phyloP scores from a whole-genome alignment of 2,113 vertebrate species.

The Leptocoma aspasia region DNA sequence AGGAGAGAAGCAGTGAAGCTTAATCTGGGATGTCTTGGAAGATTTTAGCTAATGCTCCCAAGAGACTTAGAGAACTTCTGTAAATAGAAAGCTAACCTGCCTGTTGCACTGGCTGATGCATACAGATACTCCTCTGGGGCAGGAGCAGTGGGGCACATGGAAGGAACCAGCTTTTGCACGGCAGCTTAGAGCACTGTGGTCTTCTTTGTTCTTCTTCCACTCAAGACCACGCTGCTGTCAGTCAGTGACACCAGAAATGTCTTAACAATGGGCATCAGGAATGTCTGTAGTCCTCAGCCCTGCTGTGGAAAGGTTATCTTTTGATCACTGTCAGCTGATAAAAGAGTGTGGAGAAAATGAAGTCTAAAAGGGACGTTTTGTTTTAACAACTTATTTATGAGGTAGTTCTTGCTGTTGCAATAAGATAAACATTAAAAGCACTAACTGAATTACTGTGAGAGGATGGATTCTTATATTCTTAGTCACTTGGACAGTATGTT shows the following conservation, averaged over 20 bases:
- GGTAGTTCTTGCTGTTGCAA: not conserved
- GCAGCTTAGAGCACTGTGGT: not conserved
- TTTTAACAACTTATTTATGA: not conserved
- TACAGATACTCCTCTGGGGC: not conserved
- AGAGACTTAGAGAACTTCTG: not conserved
- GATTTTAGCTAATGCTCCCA: not conserved
- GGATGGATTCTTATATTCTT: not conserved
- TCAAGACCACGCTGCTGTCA: rapidly evolving
- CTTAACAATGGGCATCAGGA: not conserved
- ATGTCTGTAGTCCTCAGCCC: not conserved
- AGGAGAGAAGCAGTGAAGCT: not conserved
- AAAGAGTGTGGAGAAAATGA: not conserved
- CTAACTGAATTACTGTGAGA: not conserved
- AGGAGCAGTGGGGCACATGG: rapidly evolving
- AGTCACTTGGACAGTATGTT: not conserved
- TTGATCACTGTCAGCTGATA: not conserved
- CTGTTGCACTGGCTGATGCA: not conserved
- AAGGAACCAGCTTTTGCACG: not conserved
- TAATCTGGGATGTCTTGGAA: not conserved
- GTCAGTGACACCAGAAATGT: not conserved
- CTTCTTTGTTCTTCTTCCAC: not conserved
- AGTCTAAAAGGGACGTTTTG: not conserved
- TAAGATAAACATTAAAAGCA: not conserved
- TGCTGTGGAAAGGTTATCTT: not conserved
- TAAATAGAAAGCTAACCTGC: not conserved